Evolutionary conservation across 2,797 vertebrate species (phyloP).

Genomic region (Delichon dasypus): DNA sequence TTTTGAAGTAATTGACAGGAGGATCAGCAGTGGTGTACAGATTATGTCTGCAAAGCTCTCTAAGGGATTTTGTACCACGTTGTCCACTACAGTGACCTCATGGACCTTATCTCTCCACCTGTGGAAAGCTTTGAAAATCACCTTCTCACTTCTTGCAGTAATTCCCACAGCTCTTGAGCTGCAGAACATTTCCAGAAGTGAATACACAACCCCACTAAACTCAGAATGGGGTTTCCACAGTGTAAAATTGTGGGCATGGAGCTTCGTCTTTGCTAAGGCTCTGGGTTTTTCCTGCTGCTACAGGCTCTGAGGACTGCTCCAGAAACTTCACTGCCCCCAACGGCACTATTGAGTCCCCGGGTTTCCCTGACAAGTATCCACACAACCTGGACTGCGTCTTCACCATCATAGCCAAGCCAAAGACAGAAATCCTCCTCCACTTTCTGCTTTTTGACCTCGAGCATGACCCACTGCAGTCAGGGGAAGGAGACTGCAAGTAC

Average conservation of each 20-base stretch:
- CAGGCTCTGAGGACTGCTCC: conserved; percentile 96
- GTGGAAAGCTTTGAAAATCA: background rate
- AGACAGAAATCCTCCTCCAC: conserved; percentile 92
- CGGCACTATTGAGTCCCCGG: conserved; percentile 92
- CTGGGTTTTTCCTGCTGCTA: background rate
- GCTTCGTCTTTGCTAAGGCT: background rate
- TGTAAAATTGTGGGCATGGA: background rate
- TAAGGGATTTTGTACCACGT: background rate
- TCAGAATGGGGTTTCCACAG: background rate
- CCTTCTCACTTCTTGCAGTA: background rate
- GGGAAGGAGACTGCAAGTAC: conserved; percentile 96
- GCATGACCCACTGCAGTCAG: conserved; percentile 91
- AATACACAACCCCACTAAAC: background rate
- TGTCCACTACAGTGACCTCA: background rate
- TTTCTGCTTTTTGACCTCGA: conserved; percentile 97
- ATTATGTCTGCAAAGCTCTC: background rate
- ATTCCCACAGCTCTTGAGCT: background rate
- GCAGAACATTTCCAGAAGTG: background rate
- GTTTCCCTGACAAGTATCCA: conserved; percentile 97
- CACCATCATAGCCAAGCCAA: conserved; percentile 91
- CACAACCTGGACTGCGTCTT: conserved; percentile 96
- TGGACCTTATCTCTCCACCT: background rate
- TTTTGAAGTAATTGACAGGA: background rate
- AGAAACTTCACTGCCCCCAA: conserved; percentile 91
- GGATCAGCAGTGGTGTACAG: background rate